phyloP scores from a whole-genome alignment of 2,113 vertebrate genomes.

The Ceyx margarethae region DNA sequence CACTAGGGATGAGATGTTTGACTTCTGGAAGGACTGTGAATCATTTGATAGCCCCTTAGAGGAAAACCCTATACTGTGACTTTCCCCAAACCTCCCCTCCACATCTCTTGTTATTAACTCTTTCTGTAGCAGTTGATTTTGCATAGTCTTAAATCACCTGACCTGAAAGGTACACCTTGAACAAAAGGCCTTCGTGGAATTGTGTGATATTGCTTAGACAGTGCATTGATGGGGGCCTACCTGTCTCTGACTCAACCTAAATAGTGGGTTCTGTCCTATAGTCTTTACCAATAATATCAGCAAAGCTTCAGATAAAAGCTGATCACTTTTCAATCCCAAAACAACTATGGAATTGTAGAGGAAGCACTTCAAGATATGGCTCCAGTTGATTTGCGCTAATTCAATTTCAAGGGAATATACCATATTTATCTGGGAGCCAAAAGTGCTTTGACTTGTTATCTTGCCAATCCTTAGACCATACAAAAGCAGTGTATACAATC shows the following conservation, averaged over 20 bases:
- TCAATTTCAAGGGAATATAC: neutral
- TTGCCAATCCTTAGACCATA: neutral
- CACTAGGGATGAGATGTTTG: neutral
- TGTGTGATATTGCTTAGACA: neutral
- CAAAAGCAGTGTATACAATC: neutral
- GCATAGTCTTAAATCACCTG: neutral
- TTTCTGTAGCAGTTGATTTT: neutral
- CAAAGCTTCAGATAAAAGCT: neutral
- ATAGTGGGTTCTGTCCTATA: neutral
- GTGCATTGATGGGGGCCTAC: neutral
- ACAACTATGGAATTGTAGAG: neutral
- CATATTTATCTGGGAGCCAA: neutral
- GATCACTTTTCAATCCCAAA: neutral
- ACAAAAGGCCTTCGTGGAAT: neutral
- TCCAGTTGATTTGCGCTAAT: neutral
- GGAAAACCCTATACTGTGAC: constrained; percentile 17
- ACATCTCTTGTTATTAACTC: constrained; percentile 24
- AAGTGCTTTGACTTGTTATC: neutral
- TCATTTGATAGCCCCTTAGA: constrained; percentile 45
- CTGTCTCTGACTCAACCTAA: neutral
- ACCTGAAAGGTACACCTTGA: neutral
- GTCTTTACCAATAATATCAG: neutral
- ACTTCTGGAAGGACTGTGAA: neutral
- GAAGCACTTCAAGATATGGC: neutral
- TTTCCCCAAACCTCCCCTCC: constrained; percentile 7